Conservation (phyloP, 2,888 invertebrate species). For the Folsomia manolachei region DNA sequence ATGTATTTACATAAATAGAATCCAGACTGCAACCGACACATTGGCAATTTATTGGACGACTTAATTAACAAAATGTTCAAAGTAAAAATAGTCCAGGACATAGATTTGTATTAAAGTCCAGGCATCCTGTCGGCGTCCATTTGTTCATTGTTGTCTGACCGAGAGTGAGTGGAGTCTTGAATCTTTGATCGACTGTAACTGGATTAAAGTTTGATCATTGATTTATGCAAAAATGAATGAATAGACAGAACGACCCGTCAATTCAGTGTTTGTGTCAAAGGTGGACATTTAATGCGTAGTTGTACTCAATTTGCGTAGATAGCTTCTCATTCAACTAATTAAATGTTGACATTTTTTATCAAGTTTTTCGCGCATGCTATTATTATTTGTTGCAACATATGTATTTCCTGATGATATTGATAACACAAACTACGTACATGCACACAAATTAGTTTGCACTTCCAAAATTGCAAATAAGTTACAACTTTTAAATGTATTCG, state of each 20-base stretch:
- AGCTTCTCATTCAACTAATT: not conserved
- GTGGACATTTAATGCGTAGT: not conserved
- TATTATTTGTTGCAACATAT: not conserved
- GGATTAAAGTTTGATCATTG: not conserved
- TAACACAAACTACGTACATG: too few relatives aligned
- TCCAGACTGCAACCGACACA: too few relatives aligned
- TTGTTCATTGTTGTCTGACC: slow-evolving; percentile 5
- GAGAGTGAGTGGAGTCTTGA: not conserved
- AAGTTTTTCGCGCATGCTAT: not conserved
- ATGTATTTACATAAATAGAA: too few relatives aligned
- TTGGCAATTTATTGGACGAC: too few relatives aligned
- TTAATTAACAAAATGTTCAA: too few relatives aligned
- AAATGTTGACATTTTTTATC: not conserved
- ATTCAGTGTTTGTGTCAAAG: not conserved
- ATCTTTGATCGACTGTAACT: not conserved
- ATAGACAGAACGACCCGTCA: not conserved
- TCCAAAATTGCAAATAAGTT: too few relatives aligned
- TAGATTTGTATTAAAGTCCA: too few relatives aligned
- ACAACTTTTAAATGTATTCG: too few relatives aligned
- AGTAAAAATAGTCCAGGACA: too few relatives aligned
- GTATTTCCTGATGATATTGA: too few relatives aligned
- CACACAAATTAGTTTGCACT: too few relatives aligned
- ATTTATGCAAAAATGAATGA: slow-evolving; percentile 1
- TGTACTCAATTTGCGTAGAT: slow-evolving; percentile 6
- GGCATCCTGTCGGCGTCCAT: slow-evolving; percentile 1